These are phyloP conservation scores for Mustela lutreola DNA, from an alignment of 2,113 vertebrate genomes.

Conservation along the genomic window DNA sequence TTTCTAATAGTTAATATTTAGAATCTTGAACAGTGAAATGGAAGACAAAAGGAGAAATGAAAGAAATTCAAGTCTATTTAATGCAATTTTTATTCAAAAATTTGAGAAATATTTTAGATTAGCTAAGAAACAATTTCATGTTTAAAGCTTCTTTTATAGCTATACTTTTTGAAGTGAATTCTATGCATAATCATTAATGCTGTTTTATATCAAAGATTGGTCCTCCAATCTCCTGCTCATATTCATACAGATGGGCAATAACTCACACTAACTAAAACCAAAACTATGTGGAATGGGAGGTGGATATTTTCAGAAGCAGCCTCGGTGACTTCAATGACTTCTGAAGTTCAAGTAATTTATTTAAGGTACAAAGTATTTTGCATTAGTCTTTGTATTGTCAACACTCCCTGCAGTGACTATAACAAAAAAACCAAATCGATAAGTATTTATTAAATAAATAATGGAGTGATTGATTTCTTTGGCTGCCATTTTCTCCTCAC, in stretches of 20 bases:
- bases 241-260: background rate
- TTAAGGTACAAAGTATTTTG: background rate
- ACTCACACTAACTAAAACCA: background rate
- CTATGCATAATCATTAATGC: background rate
- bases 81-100: conserved; percentile 1
- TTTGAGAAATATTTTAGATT: background rate
- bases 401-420: background rate
- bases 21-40: background rate
- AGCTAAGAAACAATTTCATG: background rate
- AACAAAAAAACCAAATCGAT: background rate
- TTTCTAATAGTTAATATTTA: background rate
- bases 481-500: background rate
- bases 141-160: background rate
- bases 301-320: background rate
- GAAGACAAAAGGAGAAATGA: background rate
- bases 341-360: background rate
- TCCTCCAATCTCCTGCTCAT: background rate
- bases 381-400: background rate
- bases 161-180: background rate
- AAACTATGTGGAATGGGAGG: background rate
- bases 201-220: background rate
- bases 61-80: background rate
- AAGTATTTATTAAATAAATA: conserved; percentile 26
- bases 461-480: background rate
- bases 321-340: background rate